Base-by-base conservation (phyloP, 2,888 invertebrate genomes). In the Phengaris arion region DNA sequence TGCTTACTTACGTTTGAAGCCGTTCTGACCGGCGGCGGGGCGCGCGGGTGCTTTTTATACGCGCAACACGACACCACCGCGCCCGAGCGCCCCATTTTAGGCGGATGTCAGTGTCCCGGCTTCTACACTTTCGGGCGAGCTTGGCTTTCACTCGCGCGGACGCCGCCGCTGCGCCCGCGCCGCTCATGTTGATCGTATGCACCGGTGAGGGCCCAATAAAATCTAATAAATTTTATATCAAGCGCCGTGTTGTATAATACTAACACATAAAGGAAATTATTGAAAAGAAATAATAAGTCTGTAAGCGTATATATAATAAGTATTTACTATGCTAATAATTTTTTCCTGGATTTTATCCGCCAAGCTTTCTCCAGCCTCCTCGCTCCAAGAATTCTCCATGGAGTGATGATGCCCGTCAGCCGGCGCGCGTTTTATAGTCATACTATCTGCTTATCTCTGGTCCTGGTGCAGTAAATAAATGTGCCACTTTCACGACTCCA, bases 1-100 rank as follows among this genome's bases (percentile, higher is more conserved):
- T 82, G 87, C 86, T 83, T 89, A 98, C 98, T 98, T 97, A 98
- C 98, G 97, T 97, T 97, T 96, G 97, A 97, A 97, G 98, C 97
- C 97, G 97, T 97, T 98, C 98, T 98, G 98, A 96, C 96, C 96
- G 96, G 95, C 95, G 94, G 95, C 95, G 95, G 94, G 95, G 94
- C 94, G 94, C 93, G 89, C 89, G 89, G 93, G 93, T 94, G 94
- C 94, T 95, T 96, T 96, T 96, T 96, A 96, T 96, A 96, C 96
- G 92, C 94, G 96, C 95, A 96, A 96, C 95, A 95, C 95, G 96
- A 96, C 96, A 95, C 96, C 94, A 86, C 84, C 85, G 86, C 87
- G 81, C 88, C 83, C 89, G 90, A 91, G 88, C 92, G 90, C 91
- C 93, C 93, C 93, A 93, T 93, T 94, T 93, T 94, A 93, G 93